Conservation (phyloP, 2,113 vertebrate genomes). For the Datnioides undecimradiatus region DNA sequence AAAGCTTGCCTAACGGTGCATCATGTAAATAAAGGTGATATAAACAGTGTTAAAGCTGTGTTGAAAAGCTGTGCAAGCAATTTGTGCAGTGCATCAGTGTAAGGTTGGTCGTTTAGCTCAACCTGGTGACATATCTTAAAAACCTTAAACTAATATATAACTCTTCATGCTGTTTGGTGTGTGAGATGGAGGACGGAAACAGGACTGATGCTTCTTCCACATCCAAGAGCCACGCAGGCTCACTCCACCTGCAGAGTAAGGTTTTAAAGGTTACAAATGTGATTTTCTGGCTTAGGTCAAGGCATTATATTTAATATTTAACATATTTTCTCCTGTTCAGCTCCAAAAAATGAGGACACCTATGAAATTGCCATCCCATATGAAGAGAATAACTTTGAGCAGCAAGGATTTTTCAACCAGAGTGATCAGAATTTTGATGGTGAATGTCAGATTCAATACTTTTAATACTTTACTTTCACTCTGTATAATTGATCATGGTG, state of each 20-base stretch:
- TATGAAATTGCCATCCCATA: constrained; percentile 88
- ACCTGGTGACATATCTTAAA: background rate
- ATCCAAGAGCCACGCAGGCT: constrained; percentile 77
- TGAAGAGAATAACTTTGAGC: constrained; percentile 87
- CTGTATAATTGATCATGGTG: too few relatives aligned
- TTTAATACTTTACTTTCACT: background rate
- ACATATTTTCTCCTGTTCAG: constrained; percentile 65
- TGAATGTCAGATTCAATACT: constrained; percentile 55
- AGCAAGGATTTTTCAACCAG: constrained; percentile 86
- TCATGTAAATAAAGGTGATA: background rate
- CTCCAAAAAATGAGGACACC: constrained; percentile 87
- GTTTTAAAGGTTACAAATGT: background rate
- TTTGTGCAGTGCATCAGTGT: background rate
- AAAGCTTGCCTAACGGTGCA: background rate
- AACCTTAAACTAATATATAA: constrained; percentile 8
- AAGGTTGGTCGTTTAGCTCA: too few relatives aligned
- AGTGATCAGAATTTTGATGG: constrained; percentile 85
- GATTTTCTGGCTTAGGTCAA: background rate
- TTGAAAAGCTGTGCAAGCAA: background rate
- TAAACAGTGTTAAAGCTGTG: background rate
- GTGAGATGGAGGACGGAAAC: constrained; percentile 80
- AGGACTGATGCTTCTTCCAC: constrained; percentile 77
- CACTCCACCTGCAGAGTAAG: constrained; percentile 83
- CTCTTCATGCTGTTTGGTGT: background rate
- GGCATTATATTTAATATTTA: background rate